phyloP scores from a whole-genome alignment of 1,140 invertebrate genomes.

The Leguminivora glycinivorella region DNA sequence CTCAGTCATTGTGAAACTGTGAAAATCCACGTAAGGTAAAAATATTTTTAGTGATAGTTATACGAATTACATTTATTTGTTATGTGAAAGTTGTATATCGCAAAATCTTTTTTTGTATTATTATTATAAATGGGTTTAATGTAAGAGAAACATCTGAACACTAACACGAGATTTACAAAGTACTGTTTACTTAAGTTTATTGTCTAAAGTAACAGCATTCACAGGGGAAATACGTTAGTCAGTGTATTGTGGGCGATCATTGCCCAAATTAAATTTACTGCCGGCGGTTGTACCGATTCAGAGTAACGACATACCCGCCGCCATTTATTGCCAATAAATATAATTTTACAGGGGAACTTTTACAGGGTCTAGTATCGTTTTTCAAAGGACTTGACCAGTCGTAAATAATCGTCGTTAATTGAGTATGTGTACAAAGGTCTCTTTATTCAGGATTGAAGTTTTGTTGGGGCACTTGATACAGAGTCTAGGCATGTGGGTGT shows the following conservation, averaged over 20 bases:
- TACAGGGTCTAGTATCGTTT: conserved; percentile 43
- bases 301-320: conserved; percentile 45
- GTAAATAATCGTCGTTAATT: conserved; percentile 20
- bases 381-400: conserved; percentile 18
- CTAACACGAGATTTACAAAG: neutral
- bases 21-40: too few relatives aligned
- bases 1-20: too few relatives aligned
- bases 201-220: neutral
- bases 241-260: conserved; percentile 29
- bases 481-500: neutral
- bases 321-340: conserved; percentile 58
- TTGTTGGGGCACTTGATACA: neutral
- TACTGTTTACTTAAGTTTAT: neutral
- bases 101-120: too few relatives aligned
- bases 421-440: neutral
- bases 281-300: conserved; percentile 46
- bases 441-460: neutral
- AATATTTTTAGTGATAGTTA: too few relatives aligned
- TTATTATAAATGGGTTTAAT: too few relatives aligned
- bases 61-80: too few relatives aligned
- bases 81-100: too few relatives aligned
- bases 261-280: conserved; percentile 56
- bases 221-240: conserved; percentile 33
- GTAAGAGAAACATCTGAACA: too few relatives aligned
- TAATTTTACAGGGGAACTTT: conserved; percentile 51